Conservation (phyloP, 2,888 invertebrate species). For the Tetheella fluctuosa region DNA sequence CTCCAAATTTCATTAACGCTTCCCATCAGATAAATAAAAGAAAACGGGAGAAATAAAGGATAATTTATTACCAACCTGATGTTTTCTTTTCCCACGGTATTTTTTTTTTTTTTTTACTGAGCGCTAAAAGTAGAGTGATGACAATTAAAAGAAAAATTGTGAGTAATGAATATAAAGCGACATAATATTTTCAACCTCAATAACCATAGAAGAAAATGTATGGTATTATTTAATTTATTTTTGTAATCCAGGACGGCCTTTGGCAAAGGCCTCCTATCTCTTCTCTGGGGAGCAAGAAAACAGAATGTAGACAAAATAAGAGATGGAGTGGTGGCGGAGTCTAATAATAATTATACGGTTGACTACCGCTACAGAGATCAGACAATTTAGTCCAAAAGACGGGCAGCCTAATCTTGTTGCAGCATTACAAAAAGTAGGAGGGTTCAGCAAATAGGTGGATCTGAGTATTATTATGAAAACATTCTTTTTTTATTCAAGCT, state of each 20-base stretch:
- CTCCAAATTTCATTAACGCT: conserved; percentile 14
- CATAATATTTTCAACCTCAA: no score
- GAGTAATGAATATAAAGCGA: background rate
- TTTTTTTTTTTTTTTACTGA: background rate
- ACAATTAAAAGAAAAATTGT: background rate
- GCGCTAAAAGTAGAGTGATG: background rate
- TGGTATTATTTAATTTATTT: no score
- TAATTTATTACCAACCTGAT: conserved; percentile 8
- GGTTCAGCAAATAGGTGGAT: no score
- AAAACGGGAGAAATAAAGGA: conserved; percentile 11
- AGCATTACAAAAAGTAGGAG: no score
- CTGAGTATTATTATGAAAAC: no score
- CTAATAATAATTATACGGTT: background rate
- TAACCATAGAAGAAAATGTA: no score
- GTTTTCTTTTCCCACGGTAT: background rate
- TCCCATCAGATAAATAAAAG: conserved; percentile 12
- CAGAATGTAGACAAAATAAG: background rate
- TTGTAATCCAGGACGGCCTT: no score
- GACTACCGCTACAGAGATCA: background rate
- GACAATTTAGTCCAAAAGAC: background rate
- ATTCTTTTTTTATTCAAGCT: no score
- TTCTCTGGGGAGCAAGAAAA: no score
- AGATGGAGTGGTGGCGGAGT: no score
- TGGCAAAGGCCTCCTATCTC: no score
- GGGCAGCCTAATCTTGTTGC: no score